Evolutionary conservation across 2,113 vertebrate species (phyloP).

Genomic region (Trichomycterus rosablanca): DNA sequence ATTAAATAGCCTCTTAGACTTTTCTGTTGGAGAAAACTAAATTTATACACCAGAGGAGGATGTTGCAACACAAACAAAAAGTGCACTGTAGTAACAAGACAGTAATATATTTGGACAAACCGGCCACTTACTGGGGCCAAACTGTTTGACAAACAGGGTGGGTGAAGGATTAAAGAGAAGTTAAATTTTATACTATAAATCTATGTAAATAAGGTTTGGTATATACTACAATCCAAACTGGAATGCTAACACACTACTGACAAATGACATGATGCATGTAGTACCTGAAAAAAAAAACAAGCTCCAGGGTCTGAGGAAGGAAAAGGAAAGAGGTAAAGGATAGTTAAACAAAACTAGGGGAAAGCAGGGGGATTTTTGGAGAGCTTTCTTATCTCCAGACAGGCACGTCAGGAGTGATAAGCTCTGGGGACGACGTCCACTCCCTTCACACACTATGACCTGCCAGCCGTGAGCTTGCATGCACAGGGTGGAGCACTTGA

Average conservation of each 20-base stretch:
- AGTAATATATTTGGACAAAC: slow-evolving; percentile 3
- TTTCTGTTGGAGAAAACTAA: slow-evolving; percentile 17
- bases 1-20: slow-evolving; percentile 35
- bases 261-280: slow-evolving; percentile 12
- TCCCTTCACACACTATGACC: slow-evolving; percentile 30
- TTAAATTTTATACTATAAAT: background rate
- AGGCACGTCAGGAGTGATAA: slow-evolving; percentile 39
- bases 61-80: slow-evolving; percentile 22
- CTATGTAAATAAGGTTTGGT: slow-evolving; percentile 13
- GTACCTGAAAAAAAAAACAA: background rate
- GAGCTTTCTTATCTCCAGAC: slow-evolving; percentile 40
- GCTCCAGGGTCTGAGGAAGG: slow-evolving; percentile 1
- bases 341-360: background rate
- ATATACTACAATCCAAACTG: slow-evolving; percentile 15
- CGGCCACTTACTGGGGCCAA: background rate
- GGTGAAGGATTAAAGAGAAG: slow-evolving; percentile 18
- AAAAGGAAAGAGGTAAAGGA: background rate
- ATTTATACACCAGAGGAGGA: slow-evolving; percentile 20
- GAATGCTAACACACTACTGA: slow-evolving; percentile 22
- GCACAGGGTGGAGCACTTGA: slow-evolving; percentile 28
- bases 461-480: slow-evolving; percentile 8
- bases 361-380: slow-evolving; percentile 19
- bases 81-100: slow-evolving; percentile 6
- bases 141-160: slow-evolving; percentile 18
- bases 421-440: slow-evolving; percentile 31